These are phyloP conservation scores for Potorous gilbertii DNA, from an alignment of 2,797 vertebrate species.

Conservation along the genomic window DNA sequence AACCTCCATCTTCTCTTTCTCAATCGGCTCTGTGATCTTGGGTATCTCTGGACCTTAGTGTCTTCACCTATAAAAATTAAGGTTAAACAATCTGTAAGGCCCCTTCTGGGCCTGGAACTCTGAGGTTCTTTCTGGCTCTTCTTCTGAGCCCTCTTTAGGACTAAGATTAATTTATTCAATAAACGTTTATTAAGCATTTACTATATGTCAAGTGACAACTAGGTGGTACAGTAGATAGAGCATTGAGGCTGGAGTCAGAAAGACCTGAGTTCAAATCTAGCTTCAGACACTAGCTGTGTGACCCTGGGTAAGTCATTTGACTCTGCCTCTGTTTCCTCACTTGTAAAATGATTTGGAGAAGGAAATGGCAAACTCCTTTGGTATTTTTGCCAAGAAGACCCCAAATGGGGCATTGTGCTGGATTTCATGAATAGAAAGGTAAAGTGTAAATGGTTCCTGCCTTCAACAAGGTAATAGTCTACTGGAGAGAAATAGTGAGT, in stretches of 20 bases:
- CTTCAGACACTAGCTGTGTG: not conserved
- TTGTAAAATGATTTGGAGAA: not conserved
- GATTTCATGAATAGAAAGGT: not conserved
- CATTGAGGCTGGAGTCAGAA: not conserved
- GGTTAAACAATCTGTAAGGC: not conserved
- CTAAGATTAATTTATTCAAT: not conserved
- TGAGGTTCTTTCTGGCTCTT: not conserved
- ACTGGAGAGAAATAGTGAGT: not conserved
- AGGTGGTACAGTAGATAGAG: not conserved
- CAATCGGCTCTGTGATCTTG: conserved; percentile 44
- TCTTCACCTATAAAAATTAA: not conserved
- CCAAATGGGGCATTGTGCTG: not conserved
- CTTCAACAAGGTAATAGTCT: not conserved
- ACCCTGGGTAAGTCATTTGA: not conserved
- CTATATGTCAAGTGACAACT: not conserved
- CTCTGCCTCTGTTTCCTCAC: not conserved
- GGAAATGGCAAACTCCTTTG: not conserved
- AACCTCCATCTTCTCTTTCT: not conserved
- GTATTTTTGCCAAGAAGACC: not conserved
- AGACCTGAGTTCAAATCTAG: not conserved
- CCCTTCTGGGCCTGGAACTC: not conserved
- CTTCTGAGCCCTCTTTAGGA: not conserved
- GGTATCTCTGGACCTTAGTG: not conserved
- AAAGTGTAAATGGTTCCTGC: not conserved
- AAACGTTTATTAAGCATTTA: not conserved